phyloP scores from a whole-genome alignment of 2,888 invertebrate species.

The Theristus sp. region DNA sequence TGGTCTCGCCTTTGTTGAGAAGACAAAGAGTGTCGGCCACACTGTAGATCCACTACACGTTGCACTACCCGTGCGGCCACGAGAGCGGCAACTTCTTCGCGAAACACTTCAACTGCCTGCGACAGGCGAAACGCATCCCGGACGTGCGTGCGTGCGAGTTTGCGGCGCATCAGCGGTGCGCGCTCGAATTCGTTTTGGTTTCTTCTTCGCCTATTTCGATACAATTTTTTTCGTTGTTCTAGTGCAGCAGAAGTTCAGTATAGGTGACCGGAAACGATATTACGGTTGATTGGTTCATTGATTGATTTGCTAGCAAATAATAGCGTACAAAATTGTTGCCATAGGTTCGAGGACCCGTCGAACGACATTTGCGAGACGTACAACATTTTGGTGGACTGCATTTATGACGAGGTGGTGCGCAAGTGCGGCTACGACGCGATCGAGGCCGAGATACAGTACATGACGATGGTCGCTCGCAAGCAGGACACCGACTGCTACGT shows the following conservation, averaged over 20 bases:
- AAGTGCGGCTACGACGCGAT: conserved; percentile 30
- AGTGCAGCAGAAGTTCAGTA: too few species aligned
- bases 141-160: background rate
- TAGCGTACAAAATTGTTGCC: too few species aligned
- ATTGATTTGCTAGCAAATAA: too few species aligned
- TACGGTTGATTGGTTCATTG: too few species aligned
- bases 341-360: background rate
- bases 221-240: too few species aligned
- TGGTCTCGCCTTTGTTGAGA: too few species aligned
- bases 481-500: background rate
- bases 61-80: conserved; percentile 5
- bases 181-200: too few species aligned
- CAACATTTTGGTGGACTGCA: conserved; percentile 8
- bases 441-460: conserved; percentile 29
- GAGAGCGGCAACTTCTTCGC: conserved; percentile 1
- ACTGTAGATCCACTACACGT: conserved; percentile 1
- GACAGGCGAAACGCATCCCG: background rate
- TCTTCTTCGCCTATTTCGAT: too few species aligned
- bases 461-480: conserved; percentile 16
- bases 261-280: too few species aligned
- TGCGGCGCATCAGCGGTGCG: background rate
- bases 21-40: background rate
- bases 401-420: conserved; percentile 26
- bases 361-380: conserved; percentile 5
- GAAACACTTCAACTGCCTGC: background rate